Evolutionary conservation across 2,797 vertebrate species (phyloP).

Genomic region (Hirundo rustica): DNA sequence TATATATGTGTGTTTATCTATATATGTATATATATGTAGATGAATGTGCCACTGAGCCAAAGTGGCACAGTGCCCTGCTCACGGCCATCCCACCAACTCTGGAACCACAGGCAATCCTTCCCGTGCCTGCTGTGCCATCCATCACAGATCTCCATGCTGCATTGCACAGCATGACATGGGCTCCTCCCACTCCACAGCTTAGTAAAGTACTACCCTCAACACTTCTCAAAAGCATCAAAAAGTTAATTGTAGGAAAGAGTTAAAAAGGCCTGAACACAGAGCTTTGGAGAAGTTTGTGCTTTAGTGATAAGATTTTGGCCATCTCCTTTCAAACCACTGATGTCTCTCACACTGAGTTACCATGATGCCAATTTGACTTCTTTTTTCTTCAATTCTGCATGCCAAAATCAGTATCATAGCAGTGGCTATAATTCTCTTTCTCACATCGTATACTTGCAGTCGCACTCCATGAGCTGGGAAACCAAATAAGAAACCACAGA

Average conservation of each 20-base stretch:
- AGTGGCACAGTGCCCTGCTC: neutral
- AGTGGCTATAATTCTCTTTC: neutral
- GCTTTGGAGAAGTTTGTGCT: neutral
- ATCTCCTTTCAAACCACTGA: neutral
- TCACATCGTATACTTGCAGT: neutral
- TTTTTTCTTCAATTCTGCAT: neutral
- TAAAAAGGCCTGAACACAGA: neutral
- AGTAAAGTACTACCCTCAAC: neutral
- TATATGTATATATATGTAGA: neutral
- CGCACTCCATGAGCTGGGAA: neutral
- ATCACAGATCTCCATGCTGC: neutral
- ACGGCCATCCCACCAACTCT: too few species aligned
- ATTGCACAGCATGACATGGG: neutral
- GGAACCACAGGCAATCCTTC: neutral
- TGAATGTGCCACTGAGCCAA: rapidly evolving
- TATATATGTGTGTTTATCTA: neutral
- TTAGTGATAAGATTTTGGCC: neutral
- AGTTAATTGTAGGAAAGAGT: neutral
- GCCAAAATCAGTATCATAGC: neutral
- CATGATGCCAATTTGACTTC: neutral
- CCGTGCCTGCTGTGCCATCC: neutral
- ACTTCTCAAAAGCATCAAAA: neutral
- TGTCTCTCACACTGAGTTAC: neutral
- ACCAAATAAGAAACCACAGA: neutral
- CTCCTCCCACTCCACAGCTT: neutral